Evolutionary conservation across 2,888 invertebrate species (phyloP).

Genomic region (Argyra leucocephala): DNA sequence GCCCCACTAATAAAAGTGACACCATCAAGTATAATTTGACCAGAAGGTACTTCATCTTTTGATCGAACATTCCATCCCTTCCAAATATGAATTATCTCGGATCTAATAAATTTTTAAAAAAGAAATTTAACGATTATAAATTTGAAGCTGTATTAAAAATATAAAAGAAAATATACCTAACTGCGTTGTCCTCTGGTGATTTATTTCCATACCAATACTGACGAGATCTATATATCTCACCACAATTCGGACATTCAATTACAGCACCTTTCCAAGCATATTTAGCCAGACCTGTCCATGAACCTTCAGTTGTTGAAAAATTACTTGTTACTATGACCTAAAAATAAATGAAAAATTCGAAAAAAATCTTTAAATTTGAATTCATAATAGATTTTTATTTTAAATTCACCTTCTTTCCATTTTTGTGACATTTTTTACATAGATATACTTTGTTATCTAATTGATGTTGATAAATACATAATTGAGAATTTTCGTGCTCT

Average conservation of each 20-base stretch:
- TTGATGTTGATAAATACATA: conserved; percentile 58
- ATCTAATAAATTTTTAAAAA: conserved; percentile 31
- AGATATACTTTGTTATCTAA: conserved; percentile 60
- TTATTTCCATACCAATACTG: conserved; percentile 76
- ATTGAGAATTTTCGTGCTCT: conserved; percentile 47
- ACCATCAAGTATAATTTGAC: conserved; percentile 56
- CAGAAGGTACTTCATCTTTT: conserved; percentile 48
- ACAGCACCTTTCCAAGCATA: conserved; percentile 72
- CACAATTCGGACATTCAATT: conserved; percentile 61
- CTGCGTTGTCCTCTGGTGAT: conserved; percentile 58
- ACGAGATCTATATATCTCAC: conserved; percentile 53
- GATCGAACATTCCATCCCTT: conserved; percentile 46
- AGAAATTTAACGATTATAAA: conserved; percentile 1
- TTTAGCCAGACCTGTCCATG: conserved; percentile 61
- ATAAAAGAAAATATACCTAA: conserved; percentile 35
- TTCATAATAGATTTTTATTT: neutral
- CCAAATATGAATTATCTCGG: conserved; percentile 63
- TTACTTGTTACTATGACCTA: conserved; percentile 33
- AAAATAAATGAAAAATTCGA: neutral
- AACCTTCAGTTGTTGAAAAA: conserved; percentile 37
- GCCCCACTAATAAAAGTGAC: conserved; percentile 54
- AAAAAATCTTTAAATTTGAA: neutral
- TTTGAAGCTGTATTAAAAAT: neutral
- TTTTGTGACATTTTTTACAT: conserved; percentile 54
- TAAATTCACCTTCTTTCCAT: conserved; percentile 46